phyloP scores from a whole-genome alignment of 2,888 invertebrate species.

The Plebejus anna region DNA sequence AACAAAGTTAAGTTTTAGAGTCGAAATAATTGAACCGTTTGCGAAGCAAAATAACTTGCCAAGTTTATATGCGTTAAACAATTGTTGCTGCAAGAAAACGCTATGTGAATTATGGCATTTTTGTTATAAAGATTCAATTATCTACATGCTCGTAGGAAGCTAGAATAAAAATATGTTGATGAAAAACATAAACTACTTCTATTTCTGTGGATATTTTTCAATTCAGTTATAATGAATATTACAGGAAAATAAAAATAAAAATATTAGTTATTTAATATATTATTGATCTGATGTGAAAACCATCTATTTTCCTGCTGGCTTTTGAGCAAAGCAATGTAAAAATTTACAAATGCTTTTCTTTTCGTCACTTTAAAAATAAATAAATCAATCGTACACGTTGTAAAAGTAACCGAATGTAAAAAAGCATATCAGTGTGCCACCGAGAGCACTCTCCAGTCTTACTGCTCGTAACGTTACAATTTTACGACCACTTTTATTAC shows the following conservation, averaged over 20 bases:
- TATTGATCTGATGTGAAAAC: not conserved
- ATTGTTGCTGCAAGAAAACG: not conserved
- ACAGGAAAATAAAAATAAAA: not conserved
- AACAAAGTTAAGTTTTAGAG: slow-evolving; percentile 29
- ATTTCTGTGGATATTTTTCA: too few species aligned
- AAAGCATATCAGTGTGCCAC: slow-evolving; percentile 72
- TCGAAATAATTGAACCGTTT: slow-evolving; percentile 21
- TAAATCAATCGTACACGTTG: slow-evolving; percentile 59
- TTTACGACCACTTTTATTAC: slow-evolving; percentile 78
- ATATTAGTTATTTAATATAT: too few species aligned
- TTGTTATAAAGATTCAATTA: not conserved
- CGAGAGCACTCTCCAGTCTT: slow-evolving; percentile 72
- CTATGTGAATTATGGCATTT: not conserved
- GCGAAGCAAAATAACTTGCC: slow-evolving; percentile 1
- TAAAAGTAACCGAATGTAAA: slow-evolving; percentile 56
- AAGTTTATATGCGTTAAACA: not conserved
- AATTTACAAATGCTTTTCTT: slow-evolving; percentile 38
- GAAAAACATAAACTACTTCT: too few species aligned
- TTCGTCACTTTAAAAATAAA: slow-evolving; percentile 54
- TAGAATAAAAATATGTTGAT: not conserved
- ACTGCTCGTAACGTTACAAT: slow-evolving; percentile 76
- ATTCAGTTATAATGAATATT: not conserved
- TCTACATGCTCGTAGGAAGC: not conserved
- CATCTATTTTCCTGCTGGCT: not conserved
- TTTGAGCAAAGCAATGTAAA: slow-evolving; percentile 32